Evolutionary conservation across 2,113 vertebrate genomes (phyloP).

Genomic region (Zosterops hypoxanthus): DNA sequence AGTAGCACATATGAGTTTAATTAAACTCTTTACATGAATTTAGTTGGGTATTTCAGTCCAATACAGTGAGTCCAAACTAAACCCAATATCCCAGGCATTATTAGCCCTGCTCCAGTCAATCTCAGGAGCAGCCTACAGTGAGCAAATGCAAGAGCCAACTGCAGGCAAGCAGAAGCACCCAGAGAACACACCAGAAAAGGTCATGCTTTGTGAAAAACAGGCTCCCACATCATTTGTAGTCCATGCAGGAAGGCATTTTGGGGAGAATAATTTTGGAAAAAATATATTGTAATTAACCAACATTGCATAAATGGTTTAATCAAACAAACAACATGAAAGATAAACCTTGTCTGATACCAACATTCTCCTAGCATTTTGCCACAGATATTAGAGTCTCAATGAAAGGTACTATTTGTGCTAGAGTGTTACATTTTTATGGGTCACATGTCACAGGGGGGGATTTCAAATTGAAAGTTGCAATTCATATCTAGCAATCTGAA

Average conservation of each 20-base stretch:
- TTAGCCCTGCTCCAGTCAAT: background rate
- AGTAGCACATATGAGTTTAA: background rate
- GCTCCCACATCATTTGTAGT: background rate
- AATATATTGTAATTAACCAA: background rate
- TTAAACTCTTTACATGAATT: background rate
- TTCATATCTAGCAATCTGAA: background rate
- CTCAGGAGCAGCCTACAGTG: background rate
- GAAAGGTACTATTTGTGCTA: background rate
- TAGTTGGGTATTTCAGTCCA: background rate
- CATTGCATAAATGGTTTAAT: background rate
- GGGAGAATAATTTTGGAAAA: background rate
- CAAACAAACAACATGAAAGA: background rate
- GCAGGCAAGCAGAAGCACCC: background rate
- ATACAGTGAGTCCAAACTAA: background rate
- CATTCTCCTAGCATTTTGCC: background rate
- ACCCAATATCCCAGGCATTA: background rate
- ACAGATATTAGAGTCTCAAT: background rate
- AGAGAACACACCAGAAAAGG: background rate
- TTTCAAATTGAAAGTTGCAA: background rate
- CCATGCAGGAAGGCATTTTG: background rate
- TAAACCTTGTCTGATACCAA: background rate
- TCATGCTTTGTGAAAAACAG: background rate
- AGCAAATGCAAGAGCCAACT: background rate
- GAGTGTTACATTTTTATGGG: background rate
- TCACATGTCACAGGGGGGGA: fast-evolving